Percentiles rank a stretch among this genome's conserved stretches.
These are phyloP conservation scores for Serinus canaria DNA, from an alignment of 2,113 vertebrate species.

Conservation along the genomic window DNA sequence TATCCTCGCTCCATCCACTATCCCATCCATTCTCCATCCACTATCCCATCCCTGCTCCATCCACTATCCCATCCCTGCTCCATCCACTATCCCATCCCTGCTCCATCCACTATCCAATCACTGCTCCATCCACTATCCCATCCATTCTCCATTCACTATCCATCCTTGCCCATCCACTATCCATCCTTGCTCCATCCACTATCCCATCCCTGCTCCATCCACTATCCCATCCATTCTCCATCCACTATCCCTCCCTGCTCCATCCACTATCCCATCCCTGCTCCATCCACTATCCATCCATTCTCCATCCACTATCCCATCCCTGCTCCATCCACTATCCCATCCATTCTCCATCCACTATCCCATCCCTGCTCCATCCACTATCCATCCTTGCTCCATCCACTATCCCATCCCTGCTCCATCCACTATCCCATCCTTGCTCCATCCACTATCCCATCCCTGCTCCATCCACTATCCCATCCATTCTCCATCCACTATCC, in stretches of 20 bases:
- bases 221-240: background rate
- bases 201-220: background rate
- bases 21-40: background rate
- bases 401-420: background rate
- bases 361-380: background rate
- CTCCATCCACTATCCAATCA: no score
- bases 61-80: background rate
- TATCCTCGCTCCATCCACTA: no score
- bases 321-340: background rate
- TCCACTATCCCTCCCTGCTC: background rate
- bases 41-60: background rate
- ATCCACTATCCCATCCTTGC: no score
- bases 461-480: background rate
- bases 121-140: background rate
- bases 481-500: background rate
- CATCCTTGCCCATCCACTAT: no score
- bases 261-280: accelerated
- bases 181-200: accelerated
- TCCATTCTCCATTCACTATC: background rate
- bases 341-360: no score
- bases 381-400: background rate
- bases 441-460: accelerated
- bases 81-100: accelerated
- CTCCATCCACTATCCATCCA: background rate
- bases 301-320: background rate